Percentiles rank a stretch among this genome's conserved stretches.
Evolutionary conservation across 1,140 invertebrate genomes (phyloP).

Genomic region (Mercenaria mercenaria): DNA sequence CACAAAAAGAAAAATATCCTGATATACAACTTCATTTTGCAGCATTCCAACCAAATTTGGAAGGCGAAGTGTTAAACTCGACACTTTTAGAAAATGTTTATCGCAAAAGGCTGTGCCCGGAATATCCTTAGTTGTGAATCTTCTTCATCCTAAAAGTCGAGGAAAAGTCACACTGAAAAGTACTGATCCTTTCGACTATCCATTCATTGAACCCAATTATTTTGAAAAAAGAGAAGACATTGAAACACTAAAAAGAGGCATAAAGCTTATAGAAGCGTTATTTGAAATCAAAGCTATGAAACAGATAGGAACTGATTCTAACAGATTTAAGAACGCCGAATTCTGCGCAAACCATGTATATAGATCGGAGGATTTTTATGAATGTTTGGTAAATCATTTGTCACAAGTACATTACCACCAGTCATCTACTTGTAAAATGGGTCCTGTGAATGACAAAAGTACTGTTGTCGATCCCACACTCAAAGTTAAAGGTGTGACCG

Average conservation of each 20-base stretch:
- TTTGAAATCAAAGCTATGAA: slow-evolving; percentile 2
- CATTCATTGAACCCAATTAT: too few relatives aligned
- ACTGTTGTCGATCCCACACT: slow-evolving; percentile 29
- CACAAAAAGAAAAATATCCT: background rate
- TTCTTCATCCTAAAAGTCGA: too few relatives aligned
- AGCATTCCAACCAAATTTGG: background rate
- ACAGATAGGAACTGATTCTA: too few relatives aligned
- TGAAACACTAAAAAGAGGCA: slow-evolving; percentile 55
- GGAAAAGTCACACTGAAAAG: too few relatives aligned
- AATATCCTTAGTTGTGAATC: background rate
- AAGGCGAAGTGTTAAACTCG: background rate
- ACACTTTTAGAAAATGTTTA: background rate
- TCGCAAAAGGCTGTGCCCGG: background rate
- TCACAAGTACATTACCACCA: slow-evolving; percentile 86
- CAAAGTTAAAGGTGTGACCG: background rate
- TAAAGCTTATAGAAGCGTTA: background rate
- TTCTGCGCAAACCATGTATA: too few relatives aligned
- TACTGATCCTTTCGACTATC: too few relatives aligned
- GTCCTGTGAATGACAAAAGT: background rate
- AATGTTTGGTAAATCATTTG: background rate
- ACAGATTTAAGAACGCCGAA: too few relatives aligned
- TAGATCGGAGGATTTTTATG: background rate
- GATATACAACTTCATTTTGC: slow-evolving; percentile 30
- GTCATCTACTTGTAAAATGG: slow-evolving; percentile 95
- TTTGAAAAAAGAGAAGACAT: too few relatives aligned